Base-by-base conservation (phyloP, 37 sponge, comb jelly and placozoan genomes). In the Agelas oroides region DNA sequence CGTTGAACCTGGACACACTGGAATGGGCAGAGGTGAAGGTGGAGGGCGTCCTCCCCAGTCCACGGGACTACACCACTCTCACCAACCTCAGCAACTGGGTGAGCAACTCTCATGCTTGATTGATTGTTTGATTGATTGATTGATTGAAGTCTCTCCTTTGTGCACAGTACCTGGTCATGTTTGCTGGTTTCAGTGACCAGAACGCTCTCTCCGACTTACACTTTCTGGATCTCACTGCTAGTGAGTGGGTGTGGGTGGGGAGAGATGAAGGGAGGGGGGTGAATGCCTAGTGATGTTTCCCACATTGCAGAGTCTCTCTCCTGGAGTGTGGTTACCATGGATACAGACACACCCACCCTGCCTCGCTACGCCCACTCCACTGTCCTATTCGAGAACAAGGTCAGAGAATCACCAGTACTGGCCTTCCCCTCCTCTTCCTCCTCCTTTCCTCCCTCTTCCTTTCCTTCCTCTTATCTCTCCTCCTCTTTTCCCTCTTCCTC, bases 11-110 rank as follows among this genome's bases (percentile, higher is more conserved):
- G 15, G 79, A 55, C 40, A 36, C 88, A 0, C 32, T 75, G 77
- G 64, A 77, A 33, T 92, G 92, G 92, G 68, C 77, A 18, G 5
- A 71, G 65, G 39, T 82, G 53, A 60, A 75, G 19, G 37, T 58
- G 32, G 32, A 8, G 16, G 87, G 72, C 15, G 24, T n/a, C 34
- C 35, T 53, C 21, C 92, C 88, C 17, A 2, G 40, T 3, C 85
- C 89, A n/a, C 60, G 92, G 55, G 92, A 92, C 58, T 92, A 92
- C 64, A 60, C 81, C 39, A 84, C 80, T 12, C 34, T 92, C 24
- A 64, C 59, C 59, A 54, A 53, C 46, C 39, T 92, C 30, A 38
- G 25, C 30, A 54, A 87, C 61, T 53, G 57, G 84, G 92, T 92
- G 24, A 71, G 84, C 41, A 71, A 16, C 5, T 63, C 24, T 46